These are phyloP conservation scores for Drosophila incognita DNA, from an alignment of 2,888 invertebrate species.

Conservation along the genomic window DNA sequence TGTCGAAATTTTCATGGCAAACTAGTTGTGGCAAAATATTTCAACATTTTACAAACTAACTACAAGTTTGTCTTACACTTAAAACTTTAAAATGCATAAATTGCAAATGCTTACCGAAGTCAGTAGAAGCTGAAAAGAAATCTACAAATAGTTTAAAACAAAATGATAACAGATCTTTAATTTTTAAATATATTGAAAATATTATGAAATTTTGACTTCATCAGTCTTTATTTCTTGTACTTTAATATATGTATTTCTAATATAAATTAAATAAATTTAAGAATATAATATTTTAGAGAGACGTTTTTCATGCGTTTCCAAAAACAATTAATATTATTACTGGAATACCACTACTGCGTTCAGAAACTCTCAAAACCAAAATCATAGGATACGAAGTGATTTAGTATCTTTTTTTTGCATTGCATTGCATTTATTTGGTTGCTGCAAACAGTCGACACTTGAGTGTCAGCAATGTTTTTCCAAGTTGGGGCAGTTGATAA, in stretches of 20 bases:
- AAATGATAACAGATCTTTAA: background rate
- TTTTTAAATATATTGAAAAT: background rate
- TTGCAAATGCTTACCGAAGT: background rate
- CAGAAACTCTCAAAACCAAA: background rate
- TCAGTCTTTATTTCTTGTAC: background rate
- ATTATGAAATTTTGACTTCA: background rate
- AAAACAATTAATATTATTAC: background rate
- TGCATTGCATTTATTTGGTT: conserved; percentile 4
- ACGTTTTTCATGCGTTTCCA: background rate
- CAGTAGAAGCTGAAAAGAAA: background rate
- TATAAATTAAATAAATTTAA: background rate
- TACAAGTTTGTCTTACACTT: conserved; percentile 1
- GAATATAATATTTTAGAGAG: background rate
- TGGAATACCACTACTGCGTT: background rate
- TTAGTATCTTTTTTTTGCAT: background rate
- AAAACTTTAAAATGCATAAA: background rate
- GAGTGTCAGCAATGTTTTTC: conserved; percentile 49
- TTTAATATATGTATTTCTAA: background rate
- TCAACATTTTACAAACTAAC: conserved; percentile 20
- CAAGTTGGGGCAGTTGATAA: conserved; percentile 43
- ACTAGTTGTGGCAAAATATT: conserved; percentile 12
- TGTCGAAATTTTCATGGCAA: background rate
- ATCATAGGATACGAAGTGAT: background rate
- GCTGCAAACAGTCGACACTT: conserved; percentile 26
- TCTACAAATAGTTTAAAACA: background rate